These are phyloP conservation scores for Diarsia brunnea DNA, from an alignment of 2,888 invertebrate species.

Conservation along the genomic window DNA sequence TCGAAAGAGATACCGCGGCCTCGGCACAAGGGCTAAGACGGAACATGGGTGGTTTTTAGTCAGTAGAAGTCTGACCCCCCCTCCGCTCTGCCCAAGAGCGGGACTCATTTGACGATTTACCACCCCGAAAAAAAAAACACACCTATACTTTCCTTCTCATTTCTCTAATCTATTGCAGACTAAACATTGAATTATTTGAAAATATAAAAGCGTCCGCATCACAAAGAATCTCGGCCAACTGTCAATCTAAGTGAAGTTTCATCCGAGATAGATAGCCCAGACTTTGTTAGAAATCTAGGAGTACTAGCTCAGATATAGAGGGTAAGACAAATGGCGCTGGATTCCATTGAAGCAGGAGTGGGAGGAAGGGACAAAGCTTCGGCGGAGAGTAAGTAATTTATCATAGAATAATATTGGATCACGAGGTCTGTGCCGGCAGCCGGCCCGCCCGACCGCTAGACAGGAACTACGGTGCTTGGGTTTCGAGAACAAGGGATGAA, in stretches of 20 bases:
- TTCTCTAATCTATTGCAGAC: neutral
- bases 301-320: slow-evolving; percentile 49
- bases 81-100: too few relatives aligned
- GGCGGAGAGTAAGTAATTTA: slow-evolving; percentile 62
- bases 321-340: slow-evolving; percentile 62
- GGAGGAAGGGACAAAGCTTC: slow-evolving; percentile 65
- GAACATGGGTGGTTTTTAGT: too few relatives aligned
- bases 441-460: slow-evolving; percentile 22
- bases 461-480: slow-evolving; percentile 31
- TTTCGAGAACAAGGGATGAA: slow-evolving; percentile 1
- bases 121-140: too few relatives aligned
- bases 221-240: slow-evolving; percentile 20
- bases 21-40: too few relatives aligned
- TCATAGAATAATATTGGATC: slow-evolving; percentile 72
- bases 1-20: too few relatives aligned
- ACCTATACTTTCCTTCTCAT: neutral
- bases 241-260: slow-evolving; percentile 49
- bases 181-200: slow-evolving; percentile 10
- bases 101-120: too few relatives aligned
- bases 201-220: slow-evolving; percentile 20
- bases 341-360: slow-evolving; percentile 60
- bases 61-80: too few relatives aligned
- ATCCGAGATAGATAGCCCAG: slow-evolving; percentile 48
- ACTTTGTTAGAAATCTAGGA: slow-evolving; percentile 37
- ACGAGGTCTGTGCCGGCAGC: slow-evolving; percentile 54